These are phyloP conservation scores for Heliconius charithonia DNA, from an alignment of 2,888 invertebrate species.

Conservation along the genomic window DNA sequence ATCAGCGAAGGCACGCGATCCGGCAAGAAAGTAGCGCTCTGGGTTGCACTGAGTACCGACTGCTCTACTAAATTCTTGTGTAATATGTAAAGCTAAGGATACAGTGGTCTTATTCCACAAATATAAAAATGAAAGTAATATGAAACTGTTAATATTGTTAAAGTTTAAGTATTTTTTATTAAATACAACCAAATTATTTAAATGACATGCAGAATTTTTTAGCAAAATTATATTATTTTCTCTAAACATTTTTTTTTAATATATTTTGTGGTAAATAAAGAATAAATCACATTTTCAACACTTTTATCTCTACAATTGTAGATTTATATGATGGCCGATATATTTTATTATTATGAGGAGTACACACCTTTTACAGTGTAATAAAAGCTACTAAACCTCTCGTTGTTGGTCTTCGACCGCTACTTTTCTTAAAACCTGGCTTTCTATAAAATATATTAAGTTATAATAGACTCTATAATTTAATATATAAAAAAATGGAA, in stretches of 20 bases:
- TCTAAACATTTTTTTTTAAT: too few relatives aligned
- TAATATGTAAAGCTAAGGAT: conserved; percentile 55
- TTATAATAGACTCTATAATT: not conserved
- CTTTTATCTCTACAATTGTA: not conserved
- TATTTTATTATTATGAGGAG: not conserved
- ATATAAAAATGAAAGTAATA: not conserved
- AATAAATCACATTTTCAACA: not conserved
- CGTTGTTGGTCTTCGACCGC: not conserved
- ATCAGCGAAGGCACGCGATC: conserved; percentile 58
- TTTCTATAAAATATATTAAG: not conserved
- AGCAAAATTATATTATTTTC: too few relatives aligned
- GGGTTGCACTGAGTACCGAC: conserved; percentile 65
- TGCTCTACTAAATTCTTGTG: conserved; percentile 77
- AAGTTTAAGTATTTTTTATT: too few relatives aligned
- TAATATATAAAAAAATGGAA: not conserved
- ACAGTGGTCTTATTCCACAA: conserved; percentile 49
- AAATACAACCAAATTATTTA: too few relatives aligned
- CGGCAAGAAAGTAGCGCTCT: conserved; percentile 77
- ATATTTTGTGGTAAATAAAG: too few relatives aligned
- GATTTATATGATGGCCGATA: not conserved
- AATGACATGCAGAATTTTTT: too few relatives aligned
- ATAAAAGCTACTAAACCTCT: not conserved
- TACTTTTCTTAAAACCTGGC: not conserved
- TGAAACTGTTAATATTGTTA: too few relatives aligned
- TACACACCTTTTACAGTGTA: not conserved